Base-by-base conservation (phyloP, 2,888 invertebrate species). In the Ormyrus thymus region DNA sequence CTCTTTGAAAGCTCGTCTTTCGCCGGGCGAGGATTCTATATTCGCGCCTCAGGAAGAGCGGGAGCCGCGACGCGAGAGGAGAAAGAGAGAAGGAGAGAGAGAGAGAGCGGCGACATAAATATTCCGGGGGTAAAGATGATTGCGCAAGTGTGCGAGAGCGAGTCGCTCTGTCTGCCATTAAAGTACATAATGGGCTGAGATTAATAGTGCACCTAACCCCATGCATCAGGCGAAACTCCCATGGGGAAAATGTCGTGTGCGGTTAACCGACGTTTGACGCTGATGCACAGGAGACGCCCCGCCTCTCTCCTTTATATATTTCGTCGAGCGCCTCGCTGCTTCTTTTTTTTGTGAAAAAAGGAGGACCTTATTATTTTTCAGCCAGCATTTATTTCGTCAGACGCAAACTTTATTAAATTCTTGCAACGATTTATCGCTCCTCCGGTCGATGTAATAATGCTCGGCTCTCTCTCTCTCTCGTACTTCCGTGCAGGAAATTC, bases 191-290 rank as follows among this genome's bases (percentile, higher is more conserved):
- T 75, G 15, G 59, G 15, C 48, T 72, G 83, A 81, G 81, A 86
- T 86, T 86, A 85, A 85, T 85, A 84, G 84, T 81, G 81, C 84
- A 82, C 81, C 82, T 79, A 81, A 82, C 46, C 62, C 64, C 13
- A 51, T 64, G 48, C 29, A 58, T 51, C 43, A 43, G 50, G 50
- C 43, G 29, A 65, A 69, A 76, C 50, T 81, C 78, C 83, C 82
- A 53, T 78, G 81, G 84, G 84, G 84, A 84, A 84, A 86, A 84
- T 84, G 84, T 84, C 84, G 86, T 83, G 83, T 83, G 83, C 83
- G 84, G 81, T 82, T 81, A 82, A 81, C 82, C 84, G 81, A 83
- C 82, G 84, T 85, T 84, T 84, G 83, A 58, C 13, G 15, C 56
- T 45, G 56, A 82, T 83, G 85, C 48, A 64, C 29, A 10, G 11